Evolutionary conservation across 1,140 invertebrate species (phyloP).

Genomic region (Drosophila punjabiensis): DNA sequence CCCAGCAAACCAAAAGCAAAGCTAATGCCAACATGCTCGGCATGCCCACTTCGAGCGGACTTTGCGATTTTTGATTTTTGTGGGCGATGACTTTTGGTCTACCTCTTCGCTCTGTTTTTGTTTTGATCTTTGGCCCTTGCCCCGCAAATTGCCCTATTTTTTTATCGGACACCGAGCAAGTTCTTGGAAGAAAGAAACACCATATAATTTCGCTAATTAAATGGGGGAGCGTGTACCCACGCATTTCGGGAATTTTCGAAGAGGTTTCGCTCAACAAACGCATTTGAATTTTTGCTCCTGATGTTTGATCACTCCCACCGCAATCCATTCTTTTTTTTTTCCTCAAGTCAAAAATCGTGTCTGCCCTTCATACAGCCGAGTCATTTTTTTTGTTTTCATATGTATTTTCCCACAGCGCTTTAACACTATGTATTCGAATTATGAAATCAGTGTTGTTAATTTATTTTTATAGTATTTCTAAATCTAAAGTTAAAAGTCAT

Average conservation of each 20-base stretch:
- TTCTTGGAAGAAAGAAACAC: conserved; percentile 74
- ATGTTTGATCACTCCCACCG: conserved; percentile 45
- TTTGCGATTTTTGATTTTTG: conserved; percentile 78
- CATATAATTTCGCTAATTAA: conserved; percentile 85
- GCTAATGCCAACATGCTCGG: conserved; percentile 72
- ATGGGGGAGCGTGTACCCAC: conserved; percentile 78
- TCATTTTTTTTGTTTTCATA: conserved; percentile 14
- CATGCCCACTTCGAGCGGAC: conserved; percentile 64
- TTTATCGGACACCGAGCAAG: conserved; percentile 64
- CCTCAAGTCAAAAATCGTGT: conserved; percentile 6
- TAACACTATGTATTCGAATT: neutral
- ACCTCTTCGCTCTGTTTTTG: conserved; percentile 70
- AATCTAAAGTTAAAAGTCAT: neutral
- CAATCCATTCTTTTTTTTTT: conserved; percentile 9
- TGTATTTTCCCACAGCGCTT: conserved; percentile 21
- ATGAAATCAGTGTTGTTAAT: neutral
- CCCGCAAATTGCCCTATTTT: conserved; percentile 75
- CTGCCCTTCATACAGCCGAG: neutral
- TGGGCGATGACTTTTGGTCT: conserved; percentile 81
- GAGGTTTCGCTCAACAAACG: conserved; percentile 24
- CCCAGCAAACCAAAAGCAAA: conserved; percentile 54
- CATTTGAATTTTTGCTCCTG: conserved; percentile 38
- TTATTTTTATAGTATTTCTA: neutral
- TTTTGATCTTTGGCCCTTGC: conserved; percentile 77
- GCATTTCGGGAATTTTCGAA: conserved; percentile 37